These are phyloP conservation scores for Axis porcinus DNA, from an alignment of 2,113 vertebrate species.

Conservation along the genomic window DNA sequence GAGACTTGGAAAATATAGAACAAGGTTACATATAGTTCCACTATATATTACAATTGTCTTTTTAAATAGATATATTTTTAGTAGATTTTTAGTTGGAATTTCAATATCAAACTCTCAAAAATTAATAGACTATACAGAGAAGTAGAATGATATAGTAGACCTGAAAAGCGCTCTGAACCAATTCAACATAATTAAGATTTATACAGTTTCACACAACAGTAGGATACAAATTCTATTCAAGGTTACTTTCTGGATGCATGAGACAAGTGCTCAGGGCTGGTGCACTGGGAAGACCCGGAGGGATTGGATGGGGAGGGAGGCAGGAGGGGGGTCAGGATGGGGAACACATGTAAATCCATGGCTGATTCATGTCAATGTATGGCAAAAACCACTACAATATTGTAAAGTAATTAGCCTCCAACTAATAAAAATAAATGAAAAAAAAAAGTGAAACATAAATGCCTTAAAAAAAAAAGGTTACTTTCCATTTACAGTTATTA, in stretches of 20 bases:
- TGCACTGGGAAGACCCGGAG: no score
- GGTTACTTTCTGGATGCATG: background rate
- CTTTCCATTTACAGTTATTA: background rate
- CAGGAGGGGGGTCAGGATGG: no score
- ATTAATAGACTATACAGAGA: background rate
- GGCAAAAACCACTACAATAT: no score
- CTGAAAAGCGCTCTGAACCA: background rate
- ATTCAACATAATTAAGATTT: background rate
- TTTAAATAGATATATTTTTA: background rate
- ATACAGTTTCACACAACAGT: background rate
- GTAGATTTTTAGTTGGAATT: background rate
- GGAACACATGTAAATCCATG: no score
- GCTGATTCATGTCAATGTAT: no score
- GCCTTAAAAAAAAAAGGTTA: background rate
- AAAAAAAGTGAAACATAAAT: no score
- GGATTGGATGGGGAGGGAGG: no score
- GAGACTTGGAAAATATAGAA: background rate
- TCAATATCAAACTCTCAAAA: background rate
- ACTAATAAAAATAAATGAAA: no score
- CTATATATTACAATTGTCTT: background rate
- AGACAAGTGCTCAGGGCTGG: no score
- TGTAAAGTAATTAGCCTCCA: no score
- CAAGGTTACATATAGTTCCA: background rate
- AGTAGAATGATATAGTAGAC: background rate
- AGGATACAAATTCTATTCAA: background rate